Evolutionary conservation across 2,113 vertebrate species (phyloP), one percentile per base, ranked within the genome.

Genomic region (Ondatra zibethicus): DNA sequence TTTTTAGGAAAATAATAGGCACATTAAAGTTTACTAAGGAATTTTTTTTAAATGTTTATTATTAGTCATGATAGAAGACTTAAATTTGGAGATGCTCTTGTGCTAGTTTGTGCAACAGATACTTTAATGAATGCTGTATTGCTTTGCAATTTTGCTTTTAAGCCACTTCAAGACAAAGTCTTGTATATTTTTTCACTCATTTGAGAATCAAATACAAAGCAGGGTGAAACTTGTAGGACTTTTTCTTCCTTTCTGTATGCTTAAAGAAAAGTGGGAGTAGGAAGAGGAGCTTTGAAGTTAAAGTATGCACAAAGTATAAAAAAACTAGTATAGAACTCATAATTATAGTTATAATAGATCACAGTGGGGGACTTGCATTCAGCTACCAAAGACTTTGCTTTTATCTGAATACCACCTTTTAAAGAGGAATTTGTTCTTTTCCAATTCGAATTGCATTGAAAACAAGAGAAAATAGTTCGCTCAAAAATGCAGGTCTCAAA

Each of bases 11-110:
- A 42, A 61, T 61, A 90, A 55, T 42, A 87, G 2, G 5, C 1
- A 50, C n/a, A 39, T 23, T 84, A 68, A 10, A 25, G 21, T 88
- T 66, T 73, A 50, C 25, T 36, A 61, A 39, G 23, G 3, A 77
- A 50, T 70, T 94, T 95, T 95, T 95, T 73, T 47, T 42, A 95
- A 95, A 50, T 96, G 13, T 55, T 88, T 80, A 70, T 88, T 80
- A 70, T 76, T 92, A 77, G 19, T 70, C 27, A 39, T 72, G 25
- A 80, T 31, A 95, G 85, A 21, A 91, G 29, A 55, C 14, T 66
- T 78, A 45, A 88, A 55, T 39, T 27, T 52, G 81, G 25, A 93
- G 23, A 65, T 58, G 27, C 3, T 50, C 13, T 76, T 93, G 19
- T 39, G 66, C 16, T 27, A n/a, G 17, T 61, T 77, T 88, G 52